Conservation (phyloP, 2,797 vertebrate genomes). For the Enoplosus armatus region DNA sequence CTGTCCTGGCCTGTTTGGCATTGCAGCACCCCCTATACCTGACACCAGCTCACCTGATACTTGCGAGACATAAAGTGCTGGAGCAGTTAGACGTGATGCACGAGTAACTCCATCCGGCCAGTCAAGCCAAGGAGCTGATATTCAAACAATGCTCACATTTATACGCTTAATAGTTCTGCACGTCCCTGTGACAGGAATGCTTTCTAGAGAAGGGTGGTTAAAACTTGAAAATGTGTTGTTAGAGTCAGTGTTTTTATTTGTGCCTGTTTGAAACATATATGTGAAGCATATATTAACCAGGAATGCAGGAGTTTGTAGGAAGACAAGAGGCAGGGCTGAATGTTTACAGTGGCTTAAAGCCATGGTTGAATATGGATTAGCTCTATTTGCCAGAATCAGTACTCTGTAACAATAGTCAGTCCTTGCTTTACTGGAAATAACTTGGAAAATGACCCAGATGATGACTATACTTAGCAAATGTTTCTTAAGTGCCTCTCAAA, state of each 20-base stretch:
- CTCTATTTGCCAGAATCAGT: not conserved
- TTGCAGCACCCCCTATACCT: not conserved
- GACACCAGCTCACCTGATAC: conserved; percentile 35
- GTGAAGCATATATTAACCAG: not conserved
- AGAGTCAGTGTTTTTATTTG: not conserved
- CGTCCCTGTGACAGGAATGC: not conserved
- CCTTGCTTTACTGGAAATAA: conserved; percentile 6
- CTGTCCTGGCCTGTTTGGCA: not conserved
- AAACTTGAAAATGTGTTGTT: not conserved
- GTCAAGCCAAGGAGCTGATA: not conserved
- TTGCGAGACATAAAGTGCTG: conserved; percentile 3
- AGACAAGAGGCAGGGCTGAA: not conserved
- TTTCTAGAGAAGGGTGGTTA: not conserved
- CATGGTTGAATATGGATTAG: not conserved
- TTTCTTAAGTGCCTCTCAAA: conserved; percentile 22
- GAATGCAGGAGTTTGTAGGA: not conserved
- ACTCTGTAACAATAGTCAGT: not conserved
- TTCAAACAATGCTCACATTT: not conserved
- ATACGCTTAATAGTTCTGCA: not conserved
- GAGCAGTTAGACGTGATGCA: not conserved
- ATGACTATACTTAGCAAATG: conserved; percentile 43
- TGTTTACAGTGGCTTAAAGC: not conserved
- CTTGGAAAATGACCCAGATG: conserved; percentile 48
- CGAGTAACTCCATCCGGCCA: conserved; percentile 22
- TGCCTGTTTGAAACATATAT: not conserved